Conservation (phyloP, 2,113 vertebrate species). For the Xenopus borealis region DNA sequence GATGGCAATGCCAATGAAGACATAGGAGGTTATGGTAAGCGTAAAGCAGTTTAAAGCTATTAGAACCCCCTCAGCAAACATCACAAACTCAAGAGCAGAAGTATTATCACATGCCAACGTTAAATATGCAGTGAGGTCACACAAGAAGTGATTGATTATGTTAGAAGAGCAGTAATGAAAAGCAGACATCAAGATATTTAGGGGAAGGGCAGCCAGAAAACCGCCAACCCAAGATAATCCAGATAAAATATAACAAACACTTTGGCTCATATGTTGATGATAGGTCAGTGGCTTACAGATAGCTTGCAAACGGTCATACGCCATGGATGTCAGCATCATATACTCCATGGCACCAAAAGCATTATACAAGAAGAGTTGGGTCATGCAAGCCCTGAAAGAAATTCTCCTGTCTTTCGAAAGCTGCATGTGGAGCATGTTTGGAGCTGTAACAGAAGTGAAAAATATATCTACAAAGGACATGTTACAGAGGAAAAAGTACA, state of each 20-base stretch:
- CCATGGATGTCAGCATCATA: slow-evolving; percentile 53
- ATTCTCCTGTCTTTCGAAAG: slow-evolving; percentile 19
- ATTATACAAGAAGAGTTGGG: slow-evolving; percentile 56
- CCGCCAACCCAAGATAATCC: slow-evolving; percentile 37
- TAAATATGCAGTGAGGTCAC: slow-evolving; percentile 50
- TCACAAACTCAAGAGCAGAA: slow-evolving; percentile 48
- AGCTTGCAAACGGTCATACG: slow-evolving; percentile 51
- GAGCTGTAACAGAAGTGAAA: slow-evolving; percentile 28
- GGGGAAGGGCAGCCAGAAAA: slow-evolving; percentile 45
- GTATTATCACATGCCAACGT: slow-evolving; percentile 49
- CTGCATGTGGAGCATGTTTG: slow-evolving; percentile 28
- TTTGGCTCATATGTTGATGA: slow-evolving; percentile 42
- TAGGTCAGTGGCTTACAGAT: slow-evolving; percentile 50
- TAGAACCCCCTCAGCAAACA: slow-evolving; percentile 37
- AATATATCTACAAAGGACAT: slow-evolving; percentile 39
- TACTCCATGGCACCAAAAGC: slow-evolving; percentile 54
- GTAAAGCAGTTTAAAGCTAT: neutral
- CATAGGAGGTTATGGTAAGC: slow-evolving; percentile 17
- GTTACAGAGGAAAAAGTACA: slow-evolving; percentile 43
- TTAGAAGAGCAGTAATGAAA: slow-evolving; percentile 50
- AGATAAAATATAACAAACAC: slow-evolving; percentile 37
- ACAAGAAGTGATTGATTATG: slow-evolving; percentile 52
- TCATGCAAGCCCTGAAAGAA: slow-evolving; percentile 56
- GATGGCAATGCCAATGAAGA: slow-evolving; percentile 45
- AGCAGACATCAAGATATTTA: slow-evolving; percentile 49